Evolutionary conservation across 2,888 invertebrate species (phyloP), one percentile per base, ranked within the genome.

Genomic region (Drosophila robusta): DNA sequence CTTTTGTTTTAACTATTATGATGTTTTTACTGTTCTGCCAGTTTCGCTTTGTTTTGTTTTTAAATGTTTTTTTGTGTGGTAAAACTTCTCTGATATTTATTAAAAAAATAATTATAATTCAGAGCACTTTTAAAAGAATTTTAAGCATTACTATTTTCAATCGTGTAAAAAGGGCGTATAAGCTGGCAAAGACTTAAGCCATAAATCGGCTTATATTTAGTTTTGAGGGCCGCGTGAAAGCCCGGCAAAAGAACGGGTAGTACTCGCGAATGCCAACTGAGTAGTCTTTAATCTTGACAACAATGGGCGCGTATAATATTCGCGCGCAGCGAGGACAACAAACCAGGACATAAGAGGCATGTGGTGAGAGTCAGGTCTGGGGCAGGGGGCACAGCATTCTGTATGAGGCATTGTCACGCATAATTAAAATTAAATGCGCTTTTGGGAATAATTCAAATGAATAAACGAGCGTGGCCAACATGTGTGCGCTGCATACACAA

Each of bases 371-470:
- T 12, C 0, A 12, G 14, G 18, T 18, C 18, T 1, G 18, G 18
- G 32, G 18, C 39, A 6, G 7, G 61, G 32, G 39, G 47, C 42
- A 52, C 41, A 54, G 76, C 70, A 73, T 69, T 68, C 63, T 84
- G 84, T 80, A 87, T 76, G 83, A 80, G 80, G 79, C 87, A 88
- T 87, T 90, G 91, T 90, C 91, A 90, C 88, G 90, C 90, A 90
- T 91, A 91, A 91, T 91, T 90, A 90, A 91, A 90, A 91, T 91
- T 90, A 90, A 91, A 90, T 90, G 86, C 87, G 90, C 91, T 90
- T 87, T 80, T 88, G 91, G 90, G 91, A 90, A 89, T 89, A 89
- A 91, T 85, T 86, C 84, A 88, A 89, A 90, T 86, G 86, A 89
- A 87, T 86, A 84, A 79, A 84, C 75, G 76, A 87, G 77, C 70